Evolutionary conservation across 2,888 invertebrate species (phyloP).

Genomic region (Pollenia labialis): DNA sequence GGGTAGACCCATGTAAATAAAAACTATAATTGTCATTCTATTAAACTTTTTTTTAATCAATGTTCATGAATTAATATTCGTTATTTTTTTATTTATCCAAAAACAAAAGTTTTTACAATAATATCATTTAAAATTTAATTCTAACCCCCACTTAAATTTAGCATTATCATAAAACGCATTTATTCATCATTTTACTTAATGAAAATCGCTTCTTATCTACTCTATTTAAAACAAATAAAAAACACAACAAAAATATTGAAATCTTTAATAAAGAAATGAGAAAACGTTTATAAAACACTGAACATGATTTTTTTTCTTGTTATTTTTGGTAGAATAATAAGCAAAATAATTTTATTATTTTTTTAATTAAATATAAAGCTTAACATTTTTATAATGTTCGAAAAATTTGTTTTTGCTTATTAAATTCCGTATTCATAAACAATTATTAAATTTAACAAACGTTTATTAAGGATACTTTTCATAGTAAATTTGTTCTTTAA

Average conservation of each 20-base stretch:
- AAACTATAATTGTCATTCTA: slow-evolving; percentile 56
- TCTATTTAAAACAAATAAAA: slow-evolving; percentile 31
- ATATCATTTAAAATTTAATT: slow-evolving; percentile 44
- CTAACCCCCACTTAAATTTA: slow-evolving; percentile 13
- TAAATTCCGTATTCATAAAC: too few species aligned
- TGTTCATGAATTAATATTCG: slow-evolving; percentile 69
- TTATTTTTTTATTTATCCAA: slow-evolving; percentile 29
- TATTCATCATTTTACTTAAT: slow-evolving; percentile 41
- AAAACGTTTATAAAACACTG: slow-evolving; percentile 1
- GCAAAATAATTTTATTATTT: too few species aligned
- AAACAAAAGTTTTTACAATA: slow-evolving; percentile 18
- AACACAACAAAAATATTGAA: slow-evolving; percentile 31
- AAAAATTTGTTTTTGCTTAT: too few species aligned
- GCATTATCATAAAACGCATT: slow-evolving; percentile 56
- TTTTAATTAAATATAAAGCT: too few species aligned
- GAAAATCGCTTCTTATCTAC: slow-evolving; percentile 34
- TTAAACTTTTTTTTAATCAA: slow-evolving; percentile 56
- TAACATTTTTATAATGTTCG: too few species aligned
- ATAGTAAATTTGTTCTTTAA: too few species aligned
- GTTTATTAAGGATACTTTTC: too few species aligned
- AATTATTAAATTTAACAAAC: too few species aligned
- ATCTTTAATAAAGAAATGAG: background rate
- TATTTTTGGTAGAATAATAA: too few species aligned
- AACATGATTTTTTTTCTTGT: too few species aligned
- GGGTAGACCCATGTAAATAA: slow-evolving; percentile 89